Conservation (phyloP, 1,140 invertebrate species). For the Sinonovacula constricta region DNA sequence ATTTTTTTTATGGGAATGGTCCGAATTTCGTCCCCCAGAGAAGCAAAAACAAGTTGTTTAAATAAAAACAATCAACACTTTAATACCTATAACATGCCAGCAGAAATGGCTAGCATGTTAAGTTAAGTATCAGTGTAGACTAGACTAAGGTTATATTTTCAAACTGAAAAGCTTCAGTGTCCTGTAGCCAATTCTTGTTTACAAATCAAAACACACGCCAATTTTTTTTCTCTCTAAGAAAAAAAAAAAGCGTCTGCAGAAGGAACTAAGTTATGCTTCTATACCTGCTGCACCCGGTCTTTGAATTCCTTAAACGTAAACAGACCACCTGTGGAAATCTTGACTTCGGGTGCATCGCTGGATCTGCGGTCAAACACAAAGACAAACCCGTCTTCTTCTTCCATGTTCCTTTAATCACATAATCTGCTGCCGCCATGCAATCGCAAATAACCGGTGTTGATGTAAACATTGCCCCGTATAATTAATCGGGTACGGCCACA, state of each 20-base stretch:
- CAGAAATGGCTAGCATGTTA: background rate
- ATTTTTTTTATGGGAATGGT: too few relatives aligned
- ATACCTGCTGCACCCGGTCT: slow-evolving; percentile 65
- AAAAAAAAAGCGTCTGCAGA: slow-evolving; percentile 18
- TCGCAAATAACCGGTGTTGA: too few relatives aligned
- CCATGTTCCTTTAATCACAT: too few relatives aligned
- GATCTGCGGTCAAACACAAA: slow-evolving; percentile 73
- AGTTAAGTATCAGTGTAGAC: background rate
- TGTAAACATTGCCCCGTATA: too few relatives aligned
- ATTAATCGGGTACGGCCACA: too few relatives aligned
- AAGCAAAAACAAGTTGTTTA: too few relatives aligned
- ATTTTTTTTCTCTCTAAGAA: background rate
- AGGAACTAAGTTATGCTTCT: background rate
- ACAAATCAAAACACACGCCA: background rate
- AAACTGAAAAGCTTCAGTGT: background rate
- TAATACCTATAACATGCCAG: background rate
- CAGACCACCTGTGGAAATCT: slow-evolving; percentile 66
- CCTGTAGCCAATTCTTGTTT: background rate
- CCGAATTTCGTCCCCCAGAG: too few relatives aligned
- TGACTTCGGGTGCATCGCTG: slow-evolving; percentile 68
- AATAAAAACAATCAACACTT: background rate
- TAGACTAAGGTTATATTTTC: background rate
- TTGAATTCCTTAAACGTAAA: slow-evolving; percentile 69
- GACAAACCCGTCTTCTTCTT: slow-evolving; percentile 70
- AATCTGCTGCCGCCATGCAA: too few relatives aligned